phyloP scores from a whole-genome alignment of 2,113 vertebrate genomes.

The Hemicordylus capensis region DNA sequence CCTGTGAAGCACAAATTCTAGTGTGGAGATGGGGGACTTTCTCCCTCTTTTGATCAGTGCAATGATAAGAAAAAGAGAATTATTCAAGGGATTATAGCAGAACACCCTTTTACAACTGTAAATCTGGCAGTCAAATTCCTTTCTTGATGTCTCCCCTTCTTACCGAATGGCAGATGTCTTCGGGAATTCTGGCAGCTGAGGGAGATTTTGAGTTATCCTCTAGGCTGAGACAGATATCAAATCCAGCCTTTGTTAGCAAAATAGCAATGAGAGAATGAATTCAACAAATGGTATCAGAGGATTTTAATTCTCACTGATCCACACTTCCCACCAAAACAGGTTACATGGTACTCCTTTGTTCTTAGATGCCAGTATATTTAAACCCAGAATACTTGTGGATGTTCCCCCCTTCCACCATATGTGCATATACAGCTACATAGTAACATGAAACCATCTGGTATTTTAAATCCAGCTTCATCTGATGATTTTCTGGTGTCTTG shows the following conservation, averaged over 20 bases:
- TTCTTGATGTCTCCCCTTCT: constrained; percentile 3
- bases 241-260: constrained; percentile 38
- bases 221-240: constrained; percentile 20
- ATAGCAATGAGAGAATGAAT: constrained; percentile 32
- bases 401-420: neutral
- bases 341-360: neutral
- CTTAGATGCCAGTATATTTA: constrained; percentile 47
- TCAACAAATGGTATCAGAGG: neutral
- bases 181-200: constrained; percentile 8
- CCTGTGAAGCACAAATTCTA: neutral
- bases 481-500: constrained; percentile 63
- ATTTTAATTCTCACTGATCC: constrained; percentile 38
- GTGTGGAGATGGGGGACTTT: neutral
- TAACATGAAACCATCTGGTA: constrained; percentile 66
- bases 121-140: neutral
- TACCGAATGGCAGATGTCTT: neutral
- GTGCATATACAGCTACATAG: constrained; percentile 57
- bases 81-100: constrained; percentile 12
- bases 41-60: neutral
- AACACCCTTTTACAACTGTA: neutral
- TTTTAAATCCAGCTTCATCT: constrained; percentile 62
- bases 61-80: neutral
- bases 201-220: constrained; percentile 33
- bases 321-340: neutral
- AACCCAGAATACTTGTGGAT: neutral